Percentiles rank a stretch among this genome's conserved stretches.
phyloP scores from a whole-genome alignment of 2,888 invertebrate genomes.

The Epirrhoe tristata region DNA sequence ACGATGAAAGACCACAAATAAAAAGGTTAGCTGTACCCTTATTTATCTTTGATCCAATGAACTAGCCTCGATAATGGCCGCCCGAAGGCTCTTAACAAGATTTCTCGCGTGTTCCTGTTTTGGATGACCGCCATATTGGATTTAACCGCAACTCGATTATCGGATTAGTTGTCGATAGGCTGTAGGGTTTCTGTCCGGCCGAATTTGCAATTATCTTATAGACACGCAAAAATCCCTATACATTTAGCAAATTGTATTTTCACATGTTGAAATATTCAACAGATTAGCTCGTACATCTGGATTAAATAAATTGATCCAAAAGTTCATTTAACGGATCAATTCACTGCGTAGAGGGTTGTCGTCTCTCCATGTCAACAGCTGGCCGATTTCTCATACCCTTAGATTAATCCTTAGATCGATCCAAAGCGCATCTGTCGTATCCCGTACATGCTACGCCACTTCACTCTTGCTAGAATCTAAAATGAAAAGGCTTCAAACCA shows the following conservation, averaged over 20 bases:
- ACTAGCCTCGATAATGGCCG: slow-evolving; percentile 12
- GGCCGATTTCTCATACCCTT: not conserved
- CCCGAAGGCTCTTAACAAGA: slow-evolving; percentile 15
- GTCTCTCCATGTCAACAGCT: slow-evolving; percentile 1
- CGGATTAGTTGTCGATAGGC: slow-evolving; percentile 56
- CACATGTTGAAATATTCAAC: not conserved
- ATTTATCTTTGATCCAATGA: slow-evolving; percentile 13
- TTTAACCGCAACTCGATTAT: slow-evolving; percentile 64
- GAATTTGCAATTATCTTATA: slow-evolving; percentile 33
- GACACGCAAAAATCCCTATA: not conserved
- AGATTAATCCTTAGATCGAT: not conserved
- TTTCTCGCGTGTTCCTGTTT: slow-evolving; percentile 44
- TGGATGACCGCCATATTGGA: slow-evolving; percentile 65
- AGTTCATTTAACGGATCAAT: slow-evolving; percentile 5
- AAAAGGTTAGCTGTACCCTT: slow-evolving; percentile 5
- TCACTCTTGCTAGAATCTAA: not conserved
- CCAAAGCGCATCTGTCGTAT: not conserved
- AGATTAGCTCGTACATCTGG: not conserved
- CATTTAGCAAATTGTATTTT: too few species aligned
- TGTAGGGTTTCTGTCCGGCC: slow-evolving; percentile 56
- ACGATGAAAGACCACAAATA: slow-evolving; percentile 21
- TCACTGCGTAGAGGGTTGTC: not conserved
- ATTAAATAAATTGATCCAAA: not conserved
- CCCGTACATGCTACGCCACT: not conserved
- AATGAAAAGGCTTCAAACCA: not conserved